Conservation (phyloP, 2,888 invertebrate genomes). For the Coenonympha arcania region DNA sequence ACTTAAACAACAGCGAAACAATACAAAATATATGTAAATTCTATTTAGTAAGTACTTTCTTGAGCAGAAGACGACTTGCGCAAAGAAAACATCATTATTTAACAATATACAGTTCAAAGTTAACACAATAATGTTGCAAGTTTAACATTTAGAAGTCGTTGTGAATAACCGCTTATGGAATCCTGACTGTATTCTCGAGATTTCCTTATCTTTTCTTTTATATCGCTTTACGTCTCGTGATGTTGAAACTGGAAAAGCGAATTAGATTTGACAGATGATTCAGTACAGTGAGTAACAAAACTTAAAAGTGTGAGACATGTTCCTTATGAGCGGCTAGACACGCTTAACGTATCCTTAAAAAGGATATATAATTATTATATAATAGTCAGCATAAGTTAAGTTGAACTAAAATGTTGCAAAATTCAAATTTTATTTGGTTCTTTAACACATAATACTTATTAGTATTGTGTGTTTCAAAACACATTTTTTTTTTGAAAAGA, state of each 20-base stretch:
- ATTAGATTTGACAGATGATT: not conserved
- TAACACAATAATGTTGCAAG: constrained; percentile 1
- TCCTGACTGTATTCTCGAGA: not conserved
- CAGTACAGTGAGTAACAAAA: too few species aligned
- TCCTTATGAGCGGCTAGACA: too few species aligned
- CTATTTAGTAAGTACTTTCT: not conserved
- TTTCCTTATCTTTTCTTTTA: constrained; percentile 7
- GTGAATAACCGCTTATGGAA: constrained; percentile 6
- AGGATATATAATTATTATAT: too few species aligned
- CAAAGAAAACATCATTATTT: constrained; percentile 4
- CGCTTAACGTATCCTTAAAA: too few species aligned
- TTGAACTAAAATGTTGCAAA: too few species aligned
- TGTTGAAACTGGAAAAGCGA: constrained; percentile 6
- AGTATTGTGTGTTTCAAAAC: too few species aligned
- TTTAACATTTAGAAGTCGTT: constrained; percentile 6
- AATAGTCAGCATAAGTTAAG: too few species aligned
- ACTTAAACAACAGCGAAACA: not conserved
- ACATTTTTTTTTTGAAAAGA: too few species aligned
- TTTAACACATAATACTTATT: too few species aligned
- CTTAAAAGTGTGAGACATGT: too few species aligned
- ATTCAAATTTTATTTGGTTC: too few species aligned
- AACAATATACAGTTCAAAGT: constrained; percentile 8
- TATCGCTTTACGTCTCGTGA: constrained; percentile 1
- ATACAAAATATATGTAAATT: not conserved
- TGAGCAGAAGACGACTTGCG: not conserved